These are phyloP conservation scores for Papilio elwesi DNA, from an alignment of 2,888 invertebrate genomes.

Conservation along the genomic window DNA sequence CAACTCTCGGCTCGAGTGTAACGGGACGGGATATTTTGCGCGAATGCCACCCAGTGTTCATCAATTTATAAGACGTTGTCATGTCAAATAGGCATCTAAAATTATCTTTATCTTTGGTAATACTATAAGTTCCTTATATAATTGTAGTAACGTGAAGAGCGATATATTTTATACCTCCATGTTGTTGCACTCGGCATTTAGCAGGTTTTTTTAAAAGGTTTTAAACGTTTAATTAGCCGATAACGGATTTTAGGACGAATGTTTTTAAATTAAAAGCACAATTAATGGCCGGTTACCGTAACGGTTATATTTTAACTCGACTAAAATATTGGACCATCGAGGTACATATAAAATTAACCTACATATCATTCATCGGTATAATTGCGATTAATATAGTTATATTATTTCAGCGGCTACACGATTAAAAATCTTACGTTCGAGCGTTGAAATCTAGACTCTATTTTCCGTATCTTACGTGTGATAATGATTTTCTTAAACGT, in stretches of 20 bases:
- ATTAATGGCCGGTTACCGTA: constrained; percentile 1
- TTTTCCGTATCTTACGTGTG: too few species aligned
- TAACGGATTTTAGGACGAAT: constrained; percentile 8
- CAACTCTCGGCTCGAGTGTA: too few species aligned
- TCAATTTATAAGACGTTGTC: too few species aligned
- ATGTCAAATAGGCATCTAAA: too few species aligned
- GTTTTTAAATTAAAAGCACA: background rate
- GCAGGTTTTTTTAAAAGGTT: background rate
- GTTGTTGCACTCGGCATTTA: background rate
- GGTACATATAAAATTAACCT: background rate
- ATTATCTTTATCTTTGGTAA: too few species aligned
- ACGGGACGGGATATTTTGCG: too few species aligned
- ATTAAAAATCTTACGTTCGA: background rate
- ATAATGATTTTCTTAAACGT: too few species aligned
- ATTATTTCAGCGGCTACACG: background rate
- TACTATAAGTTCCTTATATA: too few species aligned
- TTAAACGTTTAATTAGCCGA: background rate
- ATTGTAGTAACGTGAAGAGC: too few species aligned
- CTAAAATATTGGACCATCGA: background rate
- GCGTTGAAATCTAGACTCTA: too few species aligned
- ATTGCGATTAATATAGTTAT: background rate
- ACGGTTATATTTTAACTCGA: background rate
- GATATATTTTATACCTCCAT: background rate
- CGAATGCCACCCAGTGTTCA: too few species aligned
- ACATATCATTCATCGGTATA: background rate